These are phyloP conservation scores for Nomada goodeniana DNA, from an alignment of 2,888 invertebrate species.

Conservation along the genomic window DNA sequence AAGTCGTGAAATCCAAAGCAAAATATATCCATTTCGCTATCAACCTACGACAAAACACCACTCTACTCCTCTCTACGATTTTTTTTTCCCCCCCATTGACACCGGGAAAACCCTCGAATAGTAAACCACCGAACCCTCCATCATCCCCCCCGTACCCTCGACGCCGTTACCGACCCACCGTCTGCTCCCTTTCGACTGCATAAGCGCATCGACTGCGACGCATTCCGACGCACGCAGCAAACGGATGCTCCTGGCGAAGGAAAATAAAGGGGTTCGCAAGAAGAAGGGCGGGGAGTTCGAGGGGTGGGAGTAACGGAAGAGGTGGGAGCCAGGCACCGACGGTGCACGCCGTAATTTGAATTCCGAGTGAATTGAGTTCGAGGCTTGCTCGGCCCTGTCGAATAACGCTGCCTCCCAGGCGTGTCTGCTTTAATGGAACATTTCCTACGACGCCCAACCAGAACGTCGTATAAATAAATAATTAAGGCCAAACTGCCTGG, in stretches of 20 bases:
- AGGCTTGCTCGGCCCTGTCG: slow-evolving; percentile 73
- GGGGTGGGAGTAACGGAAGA: slow-evolving; percentile 40
- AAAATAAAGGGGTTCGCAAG: slow-evolving; percentile 52
- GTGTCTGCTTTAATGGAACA: slow-evolving; percentile 65
- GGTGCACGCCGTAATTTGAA: slow-evolving; percentile 77
- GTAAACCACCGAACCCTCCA: background rate
- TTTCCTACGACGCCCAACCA: slow-evolving; percentile 31
- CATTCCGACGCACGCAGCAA: slow-evolving; percentile 56
- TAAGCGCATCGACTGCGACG: slow-evolving; percentile 41
- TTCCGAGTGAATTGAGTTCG: slow-evolving; percentile 80
- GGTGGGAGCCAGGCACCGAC: slow-evolving; percentile 49
- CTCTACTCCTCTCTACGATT: too few relatives aligned
- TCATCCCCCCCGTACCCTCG: background rate
- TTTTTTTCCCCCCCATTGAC: too few relatives aligned
- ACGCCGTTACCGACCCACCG: background rate
- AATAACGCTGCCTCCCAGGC: slow-evolving; percentile 62
- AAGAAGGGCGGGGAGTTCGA: slow-evolving; percentile 12
- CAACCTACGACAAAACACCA: too few relatives aligned
- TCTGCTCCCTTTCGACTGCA: slow-evolving; percentile 33
- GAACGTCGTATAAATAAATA: slow-evolving; percentile 60
- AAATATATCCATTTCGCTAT: too few relatives aligned
- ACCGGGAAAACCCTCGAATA: too few relatives aligned
- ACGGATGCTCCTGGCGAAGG: slow-evolving; percentile 24
- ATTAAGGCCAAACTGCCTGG: slow-evolving; percentile 49
- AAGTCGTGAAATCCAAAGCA: too few relatives aligned